These are phyloP conservation scores for Drosophila ananassae DNA, from an alignment of 1,140 invertebrate species.

Conservation along the genomic window DNA sequence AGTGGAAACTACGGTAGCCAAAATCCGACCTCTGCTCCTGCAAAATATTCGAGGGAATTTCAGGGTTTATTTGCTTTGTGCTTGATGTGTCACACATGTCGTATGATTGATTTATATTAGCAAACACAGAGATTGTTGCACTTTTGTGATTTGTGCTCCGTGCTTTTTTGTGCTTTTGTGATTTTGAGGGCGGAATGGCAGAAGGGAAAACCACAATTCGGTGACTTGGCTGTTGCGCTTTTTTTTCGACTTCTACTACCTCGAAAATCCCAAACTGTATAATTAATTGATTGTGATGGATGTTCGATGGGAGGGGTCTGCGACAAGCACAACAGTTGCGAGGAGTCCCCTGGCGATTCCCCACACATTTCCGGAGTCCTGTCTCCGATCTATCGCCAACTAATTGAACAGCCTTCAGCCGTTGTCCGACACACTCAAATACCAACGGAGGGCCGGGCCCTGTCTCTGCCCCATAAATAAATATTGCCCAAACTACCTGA, in stretches of 20 bases:
- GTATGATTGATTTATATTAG: constrained; percentile 74
- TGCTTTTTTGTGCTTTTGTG: no score
- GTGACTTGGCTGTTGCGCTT: constrained; percentile 31
- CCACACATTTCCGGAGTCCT: neutral
- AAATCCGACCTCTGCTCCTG: neutral
- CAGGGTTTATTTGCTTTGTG: constrained; percentile 37
- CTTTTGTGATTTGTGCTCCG: constrained; percentile 37
- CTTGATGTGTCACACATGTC: constrained; percentile 54
- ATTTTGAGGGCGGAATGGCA: constrained; percentile 5
- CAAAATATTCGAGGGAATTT: neutral
- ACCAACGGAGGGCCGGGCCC: no score
- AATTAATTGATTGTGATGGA: constrained; percentile 50
- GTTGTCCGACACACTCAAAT: constrained; percentile 30
- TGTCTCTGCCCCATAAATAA: constrained; percentile 26
- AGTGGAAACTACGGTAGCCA: neutral
- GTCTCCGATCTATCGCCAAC: constrained; percentile 10
- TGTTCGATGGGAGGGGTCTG: constrained; percentile 12
- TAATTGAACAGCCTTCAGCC: constrained; percentile 64
- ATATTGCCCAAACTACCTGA: constrained; percentile 45
- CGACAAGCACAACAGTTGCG: neutral
- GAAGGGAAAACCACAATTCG: constrained; percentile 14
- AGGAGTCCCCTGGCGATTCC: neutral
- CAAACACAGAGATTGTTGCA: constrained; percentile 39
- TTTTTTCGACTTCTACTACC: neutral
- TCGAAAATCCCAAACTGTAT: constrained; percentile 30